Percentiles rank a stretch among this genome's conserved stretches.
phyloP scores from a whole-genome alignment of 2,113 vertebrate genomes.

The Synchiropus splendidus region DNA sequence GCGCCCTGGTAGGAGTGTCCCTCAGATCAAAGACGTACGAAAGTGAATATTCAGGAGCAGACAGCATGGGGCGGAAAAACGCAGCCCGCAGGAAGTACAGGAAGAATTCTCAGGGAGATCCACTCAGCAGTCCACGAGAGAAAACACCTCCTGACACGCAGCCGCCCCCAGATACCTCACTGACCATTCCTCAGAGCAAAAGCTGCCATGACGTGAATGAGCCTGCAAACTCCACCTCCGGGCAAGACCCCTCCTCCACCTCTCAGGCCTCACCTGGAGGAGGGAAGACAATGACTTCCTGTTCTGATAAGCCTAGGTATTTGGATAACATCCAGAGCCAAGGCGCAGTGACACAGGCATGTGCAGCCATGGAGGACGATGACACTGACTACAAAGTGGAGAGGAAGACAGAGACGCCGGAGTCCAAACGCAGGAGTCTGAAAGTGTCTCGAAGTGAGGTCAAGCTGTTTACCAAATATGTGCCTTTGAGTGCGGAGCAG shows the following conservation, averaged over 20 bases:
- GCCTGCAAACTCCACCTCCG: constrained; percentile 31
- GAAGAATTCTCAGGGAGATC: constrained; percentile 49
- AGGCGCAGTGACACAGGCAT: constrained; percentile 3
- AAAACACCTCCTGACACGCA: constrained; percentile 15
- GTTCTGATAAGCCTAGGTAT: constrained; percentile 4
- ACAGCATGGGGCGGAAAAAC: constrained; percentile 60
- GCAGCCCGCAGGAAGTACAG: constrained; percentile 30
- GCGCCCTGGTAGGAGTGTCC: constrained; percentile 32
- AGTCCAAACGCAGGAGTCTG: constrained; percentile 61
- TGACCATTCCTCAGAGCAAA: constrained; percentile 16
- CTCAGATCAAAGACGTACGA: constrained; percentile 26
- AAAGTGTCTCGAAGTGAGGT: constrained; percentile 59
- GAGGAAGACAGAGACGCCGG: constrained; percentile 56
- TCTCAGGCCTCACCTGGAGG: constrained; percentile 29
- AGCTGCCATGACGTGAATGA: constrained; percentile 20
- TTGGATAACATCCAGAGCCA: constrained; percentile 14
- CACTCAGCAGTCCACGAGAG: constrained; percentile 12
- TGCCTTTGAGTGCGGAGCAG: constrained; percentile 28
- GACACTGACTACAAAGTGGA: constrained; percentile 38
- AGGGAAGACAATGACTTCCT: constrained; percentile 19
- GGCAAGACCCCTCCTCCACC: constrained; percentile 22
- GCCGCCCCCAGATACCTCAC: constrained; percentile 14
- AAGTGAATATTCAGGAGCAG: constrained; percentile 21
- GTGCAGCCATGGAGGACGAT: constrained; percentile 36
- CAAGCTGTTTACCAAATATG: constrained; percentile 51